Base-by-base conservation (phyloP, 1,140 invertebrate species). In the Brachionus koreanus region DNA sequence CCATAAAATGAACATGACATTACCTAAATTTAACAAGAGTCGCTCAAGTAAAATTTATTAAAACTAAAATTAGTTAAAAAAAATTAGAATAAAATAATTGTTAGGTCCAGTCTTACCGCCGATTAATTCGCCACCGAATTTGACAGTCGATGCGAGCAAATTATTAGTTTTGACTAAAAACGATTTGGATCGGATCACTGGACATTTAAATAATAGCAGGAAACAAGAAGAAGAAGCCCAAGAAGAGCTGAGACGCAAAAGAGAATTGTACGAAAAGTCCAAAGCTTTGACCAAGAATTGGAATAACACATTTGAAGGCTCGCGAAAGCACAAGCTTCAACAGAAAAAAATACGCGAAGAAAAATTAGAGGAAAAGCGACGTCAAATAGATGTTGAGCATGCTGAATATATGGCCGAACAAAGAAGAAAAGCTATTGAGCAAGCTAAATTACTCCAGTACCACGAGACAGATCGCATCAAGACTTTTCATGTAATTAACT, bases 401-500 rank as follows among this genome's bases (percentile, higher is more conserved):
- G 87, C 87, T 1, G 85, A 87, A 82, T 88, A 83, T 77, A 87
- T 88, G 74, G 88, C 88, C 29, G 82, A 85, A 63, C 83, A 87
- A 83, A 83, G 88, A 43, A 87, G 85, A 83, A 87, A 88, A 67
- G 87, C 87, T 3, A 87, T 89, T 79, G 88, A 89, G 65, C 88
- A 88, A 83, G 88, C 88, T 5, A 89, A 88, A 83, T 87, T 86
- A 52, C 85, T 86, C 75, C 87, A 88, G 83, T 89, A 88, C 83
- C 88, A 88, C 72, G 87, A 89, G 76, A 89, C 88, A 52, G 88
- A 89, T 76, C 82, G 87, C 82, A 85, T 89, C 29, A 89, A 88
- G 84, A 83, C 82, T 29, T 88, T 89, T 84, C 88, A 89, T 86
- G 88, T 89, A n/a, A n/a, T n/a, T n/a, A n/a, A n/a, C n/a, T n/a